Evolutionary conservation across 1,140 invertebrate species (phyloP).

Genomic region (Proctacanthus coquilletti): DNA sequence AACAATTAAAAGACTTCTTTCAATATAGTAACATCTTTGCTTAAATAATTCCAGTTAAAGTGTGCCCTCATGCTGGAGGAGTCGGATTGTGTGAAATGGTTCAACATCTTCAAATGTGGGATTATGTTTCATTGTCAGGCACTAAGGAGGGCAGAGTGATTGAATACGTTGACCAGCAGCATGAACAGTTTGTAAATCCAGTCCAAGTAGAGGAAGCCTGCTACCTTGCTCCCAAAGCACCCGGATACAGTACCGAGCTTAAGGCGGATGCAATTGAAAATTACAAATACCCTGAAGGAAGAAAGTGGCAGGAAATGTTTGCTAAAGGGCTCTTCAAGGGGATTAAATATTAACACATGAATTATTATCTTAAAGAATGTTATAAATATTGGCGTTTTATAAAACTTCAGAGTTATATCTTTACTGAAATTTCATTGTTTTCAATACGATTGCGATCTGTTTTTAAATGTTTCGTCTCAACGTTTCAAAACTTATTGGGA

Average conservation of each 20-base stretch:
- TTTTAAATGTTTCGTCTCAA: too few species aligned
- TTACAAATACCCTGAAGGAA: conserved; percentile 60
- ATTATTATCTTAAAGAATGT: too few species aligned
- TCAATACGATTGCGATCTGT: too few species aligned
- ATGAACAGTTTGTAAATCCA: conserved; percentile 70
- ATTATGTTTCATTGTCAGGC: conserved; percentile 58
- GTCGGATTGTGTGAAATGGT: conserved; percentile 87
- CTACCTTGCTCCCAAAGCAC: conserved; percentile 56
- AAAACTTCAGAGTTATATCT: too few species aligned
- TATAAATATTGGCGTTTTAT: too few species aligned
- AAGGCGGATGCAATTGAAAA: conserved; percentile 44
- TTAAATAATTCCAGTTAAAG: conserved; percentile 49
- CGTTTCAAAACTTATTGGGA: too few species aligned
- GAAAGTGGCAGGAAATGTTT: conserved; percentile 39
- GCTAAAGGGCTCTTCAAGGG: neutral
- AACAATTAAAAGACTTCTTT: conserved; percentile 4
- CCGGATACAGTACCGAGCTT: conserved; percentile 70
- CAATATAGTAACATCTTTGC: neutral
- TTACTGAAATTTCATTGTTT: too few species aligned
- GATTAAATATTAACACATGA: neutral
- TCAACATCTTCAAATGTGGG: conserved; percentile 82
- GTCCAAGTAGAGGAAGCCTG: conserved; percentile 47
- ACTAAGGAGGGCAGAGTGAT: conserved; percentile 54
- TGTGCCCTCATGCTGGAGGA: conserved; percentile 86
- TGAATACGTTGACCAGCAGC: conserved; percentile 80